phyloP scores from a whole-genome alignment of 2,113 vertebrate genomes.

The Lepisosteus osseus region DNA sequence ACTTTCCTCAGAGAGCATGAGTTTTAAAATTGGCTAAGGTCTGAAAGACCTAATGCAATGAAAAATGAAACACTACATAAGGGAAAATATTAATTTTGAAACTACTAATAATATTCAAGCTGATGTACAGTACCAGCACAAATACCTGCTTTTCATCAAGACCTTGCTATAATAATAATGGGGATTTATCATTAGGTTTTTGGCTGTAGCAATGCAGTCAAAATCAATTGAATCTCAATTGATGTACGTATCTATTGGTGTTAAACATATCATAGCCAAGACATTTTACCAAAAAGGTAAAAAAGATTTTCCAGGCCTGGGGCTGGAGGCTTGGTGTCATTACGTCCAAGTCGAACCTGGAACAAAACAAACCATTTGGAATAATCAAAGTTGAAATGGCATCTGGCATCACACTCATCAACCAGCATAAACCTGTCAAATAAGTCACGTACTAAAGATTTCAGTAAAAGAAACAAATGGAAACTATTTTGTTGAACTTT shows the following conservation, averaged over 20 bases:
- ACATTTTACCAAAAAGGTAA: slow-evolving; percentile 55
- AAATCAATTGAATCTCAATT: background rate
- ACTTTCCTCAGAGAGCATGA: too few species aligned
- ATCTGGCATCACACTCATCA: slow-evolving; percentile 11
- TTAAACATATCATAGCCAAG: slow-evolving; percentile 10
- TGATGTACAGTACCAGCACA: too few species aligned
- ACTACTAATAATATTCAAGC: too few species aligned
- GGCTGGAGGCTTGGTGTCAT: slow-evolving; percentile 53
- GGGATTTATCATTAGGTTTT: too few species aligned
- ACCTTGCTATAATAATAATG: too few species aligned
- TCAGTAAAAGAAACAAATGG: slow-evolving; percentile 30
- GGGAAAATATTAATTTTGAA: too few species aligned
- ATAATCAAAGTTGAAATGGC: slow-evolving; percentile 16
- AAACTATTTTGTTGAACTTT: slow-evolving; percentile 44
- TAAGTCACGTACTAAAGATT: background rate
- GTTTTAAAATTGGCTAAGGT: too few species aligned
- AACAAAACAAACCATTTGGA: slow-evolving; percentile 27
- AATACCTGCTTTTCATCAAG: too few species aligned
- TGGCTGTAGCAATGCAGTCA: background rate
- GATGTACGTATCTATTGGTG: slow-evolving; percentile 23
- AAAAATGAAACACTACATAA: too few species aligned
- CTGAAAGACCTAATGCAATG: too few species aligned
- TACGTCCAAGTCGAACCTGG: slow-evolving; percentile 61
- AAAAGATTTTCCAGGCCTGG: slow-evolving; percentile 69
- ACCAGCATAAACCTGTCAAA: background rate